Evolutionary conservation across 2,113 vertebrate genomes (phyloP).

Genomic region (Pao palembangensis): DNA sequence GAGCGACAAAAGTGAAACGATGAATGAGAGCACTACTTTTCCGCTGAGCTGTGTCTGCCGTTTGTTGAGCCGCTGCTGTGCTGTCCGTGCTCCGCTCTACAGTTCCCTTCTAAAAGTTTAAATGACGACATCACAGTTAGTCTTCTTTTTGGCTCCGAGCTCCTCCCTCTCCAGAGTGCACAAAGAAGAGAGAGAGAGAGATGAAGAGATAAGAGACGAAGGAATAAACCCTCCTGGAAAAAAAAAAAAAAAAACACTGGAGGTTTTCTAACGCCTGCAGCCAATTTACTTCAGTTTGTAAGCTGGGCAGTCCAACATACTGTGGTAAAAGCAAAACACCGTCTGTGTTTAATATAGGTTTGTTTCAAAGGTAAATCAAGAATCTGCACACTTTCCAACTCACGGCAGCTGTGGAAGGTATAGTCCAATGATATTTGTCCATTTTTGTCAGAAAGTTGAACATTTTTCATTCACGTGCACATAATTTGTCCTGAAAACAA

Average conservation of each 20-base stretch:
- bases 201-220: constrained; percentile 32
- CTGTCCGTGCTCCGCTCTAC: constrained; percentile 8
- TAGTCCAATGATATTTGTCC: constrained; percentile 13
- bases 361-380: neutral
- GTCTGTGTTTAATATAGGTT: neutral
- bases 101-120: neutral
- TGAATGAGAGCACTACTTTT: constrained; percentile 5
- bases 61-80: neutral
- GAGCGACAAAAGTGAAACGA: neutral
- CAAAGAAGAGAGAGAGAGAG: constrained; percentile 51
- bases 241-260: constrained; percentile 3
- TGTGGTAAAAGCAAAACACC: neutral
- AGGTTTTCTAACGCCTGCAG: constrained; percentile 6
- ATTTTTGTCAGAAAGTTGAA: constrained; percentile 8
- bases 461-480: constrained; percentile 23
- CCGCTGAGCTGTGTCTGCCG: neutral
- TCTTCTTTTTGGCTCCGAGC: constrained; percentile 28
- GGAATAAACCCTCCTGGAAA: constrained; percentile 12
- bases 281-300: neutral
- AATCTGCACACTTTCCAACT: constrained; percentile 8
- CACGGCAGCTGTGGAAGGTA: constrained; percentile 25
- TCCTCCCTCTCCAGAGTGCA: constrained; percentile 55
- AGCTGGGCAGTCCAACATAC: neutral
- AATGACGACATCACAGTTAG: constrained; percentile 27
- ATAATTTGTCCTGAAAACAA: too few relatives aligned